Base-by-base conservation (phyloP, 2,888 invertebrate genomes). In the Pyrrhia umbra region DNA sequence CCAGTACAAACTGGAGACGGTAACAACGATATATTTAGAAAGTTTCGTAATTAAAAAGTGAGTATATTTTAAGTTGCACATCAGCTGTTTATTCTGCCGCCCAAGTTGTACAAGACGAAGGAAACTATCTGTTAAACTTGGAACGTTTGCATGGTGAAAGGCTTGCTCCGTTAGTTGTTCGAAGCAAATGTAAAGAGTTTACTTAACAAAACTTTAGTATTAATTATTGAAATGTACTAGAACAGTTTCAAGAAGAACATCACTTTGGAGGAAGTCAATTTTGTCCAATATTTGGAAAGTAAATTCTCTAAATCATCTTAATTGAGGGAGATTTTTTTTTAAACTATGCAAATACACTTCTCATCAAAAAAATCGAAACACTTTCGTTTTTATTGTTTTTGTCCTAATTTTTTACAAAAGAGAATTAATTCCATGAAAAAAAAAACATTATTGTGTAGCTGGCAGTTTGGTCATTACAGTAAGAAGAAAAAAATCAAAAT, bases 41-140 rank as follows among this genome's bases (percentile, higher is more conserved):
- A 77, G 21, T 79, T 77, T 67, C 64, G 49, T 67, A 75, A 77
- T 80, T 63, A 79, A 72, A 70, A 66, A 62, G 46, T 21, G 43
- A 37, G 37, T 6, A 39, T 65, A 59, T 71, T 75, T 52, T 47
- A 68, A 23, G 51, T 68, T 20, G 27, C 45, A 42, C 27, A 59
- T 71, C 73, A 61, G 56, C 55, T 61, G 50, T 45, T 56, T 23
- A 40, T 25, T 54, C 13, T 49, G 8, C 6, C 9, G 21, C 1
- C 16, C 18, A 51, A 52, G 51, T 42, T 59, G 49, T 43, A 27
- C 30, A 50, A 34, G 43, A 15, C 13, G 13, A 10, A n/a, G 21
- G 27, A 25, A 67, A 67, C 37, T 47, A 46, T 25, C 18, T 6
- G 21, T 57, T 39, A 13, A 49, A 72, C 20, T 62, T 55, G 8